These are phyloP conservation scores for Sakesphorus luctuosus DNA, from an alignment of 2,113 vertebrate genomes.

Conservation along the genomic window DNA sequence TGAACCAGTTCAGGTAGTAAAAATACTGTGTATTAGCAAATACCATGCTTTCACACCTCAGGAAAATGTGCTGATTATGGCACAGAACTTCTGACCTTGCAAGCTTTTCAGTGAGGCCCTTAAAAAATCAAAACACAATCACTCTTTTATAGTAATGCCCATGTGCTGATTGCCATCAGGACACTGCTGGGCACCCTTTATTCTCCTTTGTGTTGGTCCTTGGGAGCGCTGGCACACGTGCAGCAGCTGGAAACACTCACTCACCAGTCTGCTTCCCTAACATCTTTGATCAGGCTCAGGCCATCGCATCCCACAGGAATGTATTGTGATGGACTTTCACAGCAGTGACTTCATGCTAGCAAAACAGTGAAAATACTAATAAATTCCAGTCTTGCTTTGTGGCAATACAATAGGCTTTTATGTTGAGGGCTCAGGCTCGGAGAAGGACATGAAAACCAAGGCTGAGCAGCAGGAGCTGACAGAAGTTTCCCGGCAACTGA, in stretches of 20 bases:
- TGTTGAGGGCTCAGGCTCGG: neutral
- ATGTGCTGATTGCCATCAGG: neutral
- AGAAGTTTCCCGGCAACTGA: neutral
- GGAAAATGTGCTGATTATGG: neutral
- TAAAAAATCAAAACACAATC: neutral
- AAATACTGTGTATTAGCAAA: neutral
- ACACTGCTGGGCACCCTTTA: neutral
- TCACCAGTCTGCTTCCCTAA: neutral
- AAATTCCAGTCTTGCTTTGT: slow-evolving; percentile 34
- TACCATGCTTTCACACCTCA: neutral
- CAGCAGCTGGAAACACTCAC: neutral
- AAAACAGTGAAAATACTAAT: slow-evolving; percentile 14
- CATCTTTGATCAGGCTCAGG: neutral
- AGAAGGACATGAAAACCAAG: slow-evolving; percentile 13
- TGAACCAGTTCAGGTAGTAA: neutral
- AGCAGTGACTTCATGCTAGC: neutral
- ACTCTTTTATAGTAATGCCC: neutral
- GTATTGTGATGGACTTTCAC: neutral
- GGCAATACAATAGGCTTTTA: neutral
- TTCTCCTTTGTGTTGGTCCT: neutral
- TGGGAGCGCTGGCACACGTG: neutral
- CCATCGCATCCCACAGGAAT: neutral
- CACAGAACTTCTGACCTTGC: neutral
- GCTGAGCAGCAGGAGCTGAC: slow-evolving; percentile 6
- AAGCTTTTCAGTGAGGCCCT: neutral